Conservation (phyloP, 2,797 vertebrate genomes). For the Sphenopsis melanotis region DNA sequence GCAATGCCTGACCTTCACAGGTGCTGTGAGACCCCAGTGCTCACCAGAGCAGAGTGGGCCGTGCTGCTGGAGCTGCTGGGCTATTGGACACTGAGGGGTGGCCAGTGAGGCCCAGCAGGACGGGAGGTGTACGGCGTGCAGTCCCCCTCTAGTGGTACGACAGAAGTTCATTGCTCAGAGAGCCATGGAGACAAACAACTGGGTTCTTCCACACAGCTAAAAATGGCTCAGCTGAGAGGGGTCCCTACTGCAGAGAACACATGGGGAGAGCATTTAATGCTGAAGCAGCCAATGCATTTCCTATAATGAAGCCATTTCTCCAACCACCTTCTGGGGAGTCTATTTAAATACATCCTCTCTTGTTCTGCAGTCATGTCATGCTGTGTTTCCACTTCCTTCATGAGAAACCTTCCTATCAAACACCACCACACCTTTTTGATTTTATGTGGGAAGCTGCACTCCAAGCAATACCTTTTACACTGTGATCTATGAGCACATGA, state of each 20-base stretch:
- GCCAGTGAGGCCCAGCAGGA: neutral
- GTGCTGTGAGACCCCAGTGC: neutral
- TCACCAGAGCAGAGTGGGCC: neutral
- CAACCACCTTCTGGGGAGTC: neutral
- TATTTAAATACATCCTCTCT: neutral
- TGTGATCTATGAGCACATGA: neutral
- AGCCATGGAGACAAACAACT: neutral
- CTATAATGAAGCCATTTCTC: neutral
- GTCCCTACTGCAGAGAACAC: neutral
- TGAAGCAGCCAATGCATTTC: neutral
- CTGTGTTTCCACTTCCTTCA: neutral
- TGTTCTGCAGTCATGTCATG: neutral
- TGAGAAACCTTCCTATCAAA: neutral
- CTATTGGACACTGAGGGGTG: neutral
- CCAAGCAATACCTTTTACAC: neutral
- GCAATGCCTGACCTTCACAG: neutral
- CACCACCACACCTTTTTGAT: neutral
- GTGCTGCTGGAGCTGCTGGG: neutral
- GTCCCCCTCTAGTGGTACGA: constrained; percentile 41
- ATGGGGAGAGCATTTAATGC: neutral
- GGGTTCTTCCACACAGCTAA: neutral
- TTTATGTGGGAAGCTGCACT: neutral
- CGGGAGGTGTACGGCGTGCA: accelerated
- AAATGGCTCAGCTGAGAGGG: neutral
- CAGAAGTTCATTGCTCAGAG: neutral